Base-by-base conservation (phyloP, 2,797 vertebrate genomes). In the Myotis myotis region DNA sequence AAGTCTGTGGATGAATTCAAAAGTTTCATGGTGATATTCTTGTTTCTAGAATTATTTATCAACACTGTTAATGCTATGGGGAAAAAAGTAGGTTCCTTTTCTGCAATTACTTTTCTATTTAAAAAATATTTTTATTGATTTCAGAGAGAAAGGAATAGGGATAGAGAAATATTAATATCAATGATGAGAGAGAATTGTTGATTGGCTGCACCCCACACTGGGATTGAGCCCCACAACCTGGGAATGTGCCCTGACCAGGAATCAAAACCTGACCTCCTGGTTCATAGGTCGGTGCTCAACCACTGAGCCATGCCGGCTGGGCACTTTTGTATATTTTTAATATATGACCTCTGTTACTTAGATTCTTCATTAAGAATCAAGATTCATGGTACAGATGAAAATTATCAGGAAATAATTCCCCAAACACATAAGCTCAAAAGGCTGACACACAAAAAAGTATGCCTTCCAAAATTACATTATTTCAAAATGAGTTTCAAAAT, bases 291-390 rank as follows among this genome's bases (percentile, higher is more conserved):
- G 5, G 30, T 62, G 60, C 60, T 62, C 60, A 30, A 62, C 28
- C 28, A 30, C 12, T 62, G 28, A 62, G 60, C 60, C 28, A 62
- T 62, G 25, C 60, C 15, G 5, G 28, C 13, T 1, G 28, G 13
- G 13, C 13, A 30, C 28, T 62, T 72, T 47, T 23, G 62, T 3
- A 15, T 38, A 53, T 70, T 95, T 81, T 75, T 62, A 81, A 91
- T 53, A 70, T 1, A 47, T 47, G 47, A 47, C 41, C 8, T 96
- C 87, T 64, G 66, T 5, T 70, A 78, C 79, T 51, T 30, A 68
- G 49, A 55, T 84, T 85, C 9, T 76, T 90, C 41, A 75, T 76
- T 88, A 74, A 84, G 53, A 94, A 78, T 66, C 57, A 87, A 81
- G 83, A 94, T 88, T 84, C 53, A 66, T 13, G 38, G 25, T 49